Percentiles rank a stretch among this genome's conserved stretches.
Conservation (phyloP, 2,888 invertebrate genomes). For the Seladonia tumulorum region DNA sequence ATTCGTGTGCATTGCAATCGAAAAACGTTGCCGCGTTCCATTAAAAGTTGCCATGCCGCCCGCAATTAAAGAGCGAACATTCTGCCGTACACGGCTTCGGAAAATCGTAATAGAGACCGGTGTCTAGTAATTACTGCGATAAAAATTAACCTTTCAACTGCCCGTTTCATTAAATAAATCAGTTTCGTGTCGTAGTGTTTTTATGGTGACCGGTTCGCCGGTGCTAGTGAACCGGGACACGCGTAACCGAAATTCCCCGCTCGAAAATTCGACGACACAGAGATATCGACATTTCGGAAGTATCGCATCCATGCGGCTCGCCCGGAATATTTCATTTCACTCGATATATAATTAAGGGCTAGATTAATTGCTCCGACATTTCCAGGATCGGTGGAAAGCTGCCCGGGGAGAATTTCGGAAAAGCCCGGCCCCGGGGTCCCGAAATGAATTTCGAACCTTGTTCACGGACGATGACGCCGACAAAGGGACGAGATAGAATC, state of each 20-base stretch:
- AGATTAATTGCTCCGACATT: neutral
- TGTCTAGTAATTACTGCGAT: neutral
- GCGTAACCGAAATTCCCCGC: neutral
- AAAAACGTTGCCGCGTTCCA: neutral
- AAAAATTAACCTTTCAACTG: neutral
- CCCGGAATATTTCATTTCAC: neutral
- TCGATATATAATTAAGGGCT: neutral
- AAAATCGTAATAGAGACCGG: neutral
- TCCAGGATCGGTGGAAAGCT: neutral
- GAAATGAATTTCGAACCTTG: neutral
- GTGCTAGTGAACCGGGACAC: neutral
- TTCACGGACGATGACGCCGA: neutral
- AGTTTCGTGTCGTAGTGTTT: neutral
- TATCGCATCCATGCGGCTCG: neutral
- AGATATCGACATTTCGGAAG: neutral
- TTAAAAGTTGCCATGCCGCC: neutral
- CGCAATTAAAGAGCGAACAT: neutral
- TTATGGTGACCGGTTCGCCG: neutral
- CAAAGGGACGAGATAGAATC: slow-evolving; percentile 4
- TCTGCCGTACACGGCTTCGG: neutral
- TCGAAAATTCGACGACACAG: neutral
- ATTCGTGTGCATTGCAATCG: neutral
- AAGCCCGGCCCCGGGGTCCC: neutral
- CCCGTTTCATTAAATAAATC: neutral
- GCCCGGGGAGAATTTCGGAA: neutral